These are phyloP conservation scores for Xanthia icteritia DNA, from an alignment of 2,888 invertebrate genomes.

Conservation along the genomic window DNA sequence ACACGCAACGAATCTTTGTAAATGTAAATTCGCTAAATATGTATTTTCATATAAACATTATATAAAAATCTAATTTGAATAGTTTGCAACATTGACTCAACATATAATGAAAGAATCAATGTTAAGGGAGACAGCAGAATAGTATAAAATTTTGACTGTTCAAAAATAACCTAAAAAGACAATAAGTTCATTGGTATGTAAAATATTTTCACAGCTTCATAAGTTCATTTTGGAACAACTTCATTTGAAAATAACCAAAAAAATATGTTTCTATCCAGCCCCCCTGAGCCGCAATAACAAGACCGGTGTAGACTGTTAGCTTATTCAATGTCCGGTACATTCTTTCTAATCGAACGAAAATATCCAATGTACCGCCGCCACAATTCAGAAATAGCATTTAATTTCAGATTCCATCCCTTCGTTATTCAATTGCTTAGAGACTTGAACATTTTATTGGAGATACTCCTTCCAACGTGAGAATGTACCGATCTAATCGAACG, in stretches of 20 bases:
- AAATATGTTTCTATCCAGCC: too few species aligned
- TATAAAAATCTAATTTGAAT: constrained; percentile 44
- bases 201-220: constrained; percentile 8
- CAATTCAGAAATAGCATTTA: too few species aligned
- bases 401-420: too few species aligned
- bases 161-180: not conserved
- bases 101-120: not conserved
- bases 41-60: constrained; percentile 29
- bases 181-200: constrained; percentile 4
- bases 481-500: too few species aligned
- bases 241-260: not conserved
- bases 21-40: constrained; percentile 36
- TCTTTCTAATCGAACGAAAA: too few species aligned
- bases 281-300: too few species aligned
- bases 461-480: too few species aligned
- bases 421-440: too few species aligned
- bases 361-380: too few species aligned
- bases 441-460: too few species aligned
- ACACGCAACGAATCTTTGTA: constrained; percentile 32
- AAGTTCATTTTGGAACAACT: constrained; percentile 18
- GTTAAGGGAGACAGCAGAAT: not conserved
- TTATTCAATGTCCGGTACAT: too few species aligned
- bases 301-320: too few species aligned
- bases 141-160: not conserved
- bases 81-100: constrained; percentile 20